These are phyloP conservation scores for Muntiacus muntjak DNA, from an alignment of 2,113 vertebrate species.

Conservation along the genomic window DNA sequence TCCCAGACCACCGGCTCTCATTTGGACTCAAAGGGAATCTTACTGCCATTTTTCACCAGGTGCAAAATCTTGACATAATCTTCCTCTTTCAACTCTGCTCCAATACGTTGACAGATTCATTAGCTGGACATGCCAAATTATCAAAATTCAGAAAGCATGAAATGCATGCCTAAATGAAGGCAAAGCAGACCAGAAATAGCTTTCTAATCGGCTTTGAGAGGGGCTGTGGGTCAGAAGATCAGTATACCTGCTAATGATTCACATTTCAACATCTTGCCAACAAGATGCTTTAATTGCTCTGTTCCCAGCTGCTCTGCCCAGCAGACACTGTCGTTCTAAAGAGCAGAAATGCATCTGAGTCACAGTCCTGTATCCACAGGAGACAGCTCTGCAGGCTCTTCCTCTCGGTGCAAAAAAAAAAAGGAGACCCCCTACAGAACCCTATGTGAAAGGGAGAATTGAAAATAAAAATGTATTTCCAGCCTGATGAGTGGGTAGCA, in stretches of 20 bases:
- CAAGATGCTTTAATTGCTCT: conserved; percentile 33
- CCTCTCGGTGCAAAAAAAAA: background rate
- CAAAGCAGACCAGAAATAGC: conserved; percentile 33
- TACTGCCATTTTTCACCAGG: background rate
- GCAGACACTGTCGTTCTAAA: background rate
- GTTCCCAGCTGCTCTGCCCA: conserved; percentile 26
- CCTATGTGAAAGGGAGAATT: conserved; percentile 27
- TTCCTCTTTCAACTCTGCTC: background rate
- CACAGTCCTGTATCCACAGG: background rate
- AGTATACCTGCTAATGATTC: conserved; percentile 49
- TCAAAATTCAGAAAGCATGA: conserved; percentile 40
- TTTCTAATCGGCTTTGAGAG: conserved; percentile 16
- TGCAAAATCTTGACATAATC: background rate
- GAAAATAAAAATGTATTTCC: conserved; percentile 53
- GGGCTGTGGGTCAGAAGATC: conserved; percentile 7
- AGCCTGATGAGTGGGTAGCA: conserved; percentile 11
- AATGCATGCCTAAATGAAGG: conserved; percentile 1
- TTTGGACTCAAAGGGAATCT: background rate
- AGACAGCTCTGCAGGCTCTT: background rate
- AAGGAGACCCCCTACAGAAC: background rate
- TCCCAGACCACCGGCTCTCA: background rate
- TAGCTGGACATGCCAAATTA: conserved; percentile 20
- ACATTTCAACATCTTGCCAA: conserved; percentile 7
- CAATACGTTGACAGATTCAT: conserved; percentile 43
- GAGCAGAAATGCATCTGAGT: background rate